phyloP scores from a whole-genome alignment of 2,113 vertebrate genomes.

The Urocitellus parryii region DNA sequence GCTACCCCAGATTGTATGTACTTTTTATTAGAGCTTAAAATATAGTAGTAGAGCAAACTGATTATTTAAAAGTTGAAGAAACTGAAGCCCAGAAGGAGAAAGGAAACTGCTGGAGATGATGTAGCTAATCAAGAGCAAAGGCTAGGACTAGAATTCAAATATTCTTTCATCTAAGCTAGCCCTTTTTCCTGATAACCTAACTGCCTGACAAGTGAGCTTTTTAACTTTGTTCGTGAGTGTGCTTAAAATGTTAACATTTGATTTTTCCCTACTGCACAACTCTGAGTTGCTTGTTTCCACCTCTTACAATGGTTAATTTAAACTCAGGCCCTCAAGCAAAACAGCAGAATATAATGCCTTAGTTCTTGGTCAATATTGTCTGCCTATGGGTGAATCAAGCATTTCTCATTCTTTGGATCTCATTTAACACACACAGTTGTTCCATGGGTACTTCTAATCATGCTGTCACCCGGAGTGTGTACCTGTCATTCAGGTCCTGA shows the following conservation, averaged over 20 bases:
- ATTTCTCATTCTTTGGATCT: not conserved
- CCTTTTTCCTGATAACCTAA: not conserved
- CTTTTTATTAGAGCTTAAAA: constrained; percentile 3
- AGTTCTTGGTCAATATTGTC: not conserved
- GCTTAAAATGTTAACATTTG: not conserved
- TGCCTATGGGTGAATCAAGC: not conserved
- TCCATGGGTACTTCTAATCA: constrained; percentile 4
- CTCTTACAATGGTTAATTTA: not conserved
- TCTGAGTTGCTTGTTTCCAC: not conserved
- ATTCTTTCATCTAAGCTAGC: not conserved
- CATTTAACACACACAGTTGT: not conserved
- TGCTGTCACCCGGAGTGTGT: not conserved
- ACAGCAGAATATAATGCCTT: not conserved
- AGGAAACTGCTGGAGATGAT: not conserved
- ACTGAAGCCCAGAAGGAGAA: not conserved
- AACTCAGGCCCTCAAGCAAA: not conserved
- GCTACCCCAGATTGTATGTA: not conserved
- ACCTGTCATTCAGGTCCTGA: not conserved
- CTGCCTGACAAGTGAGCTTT: not conserved
- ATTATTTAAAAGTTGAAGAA: not conserved
- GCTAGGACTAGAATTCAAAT: not conserved
- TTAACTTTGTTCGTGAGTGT: not conserved
- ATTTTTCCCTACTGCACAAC: not conserved
- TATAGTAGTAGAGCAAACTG: not conserved
- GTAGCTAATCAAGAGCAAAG: not conserved